Evolutionary conservation across 2,797 vertebrate genomes (phyloP).

Genomic region (Dryobates pubescens): DNA sequence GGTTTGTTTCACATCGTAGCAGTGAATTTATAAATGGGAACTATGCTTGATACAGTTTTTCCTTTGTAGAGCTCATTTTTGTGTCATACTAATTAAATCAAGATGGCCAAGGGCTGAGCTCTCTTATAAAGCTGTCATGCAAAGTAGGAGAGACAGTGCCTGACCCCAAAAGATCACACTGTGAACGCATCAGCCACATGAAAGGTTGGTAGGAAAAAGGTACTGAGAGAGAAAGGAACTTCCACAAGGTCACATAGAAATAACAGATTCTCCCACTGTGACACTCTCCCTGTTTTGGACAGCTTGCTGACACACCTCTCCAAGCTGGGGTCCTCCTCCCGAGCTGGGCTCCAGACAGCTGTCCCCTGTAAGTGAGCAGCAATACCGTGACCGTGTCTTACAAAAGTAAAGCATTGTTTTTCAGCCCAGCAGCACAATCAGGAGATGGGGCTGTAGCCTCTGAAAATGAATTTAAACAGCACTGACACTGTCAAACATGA

Average conservation of each 20-base stretch:
- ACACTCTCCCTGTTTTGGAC: neutral
- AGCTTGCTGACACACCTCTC: neutral
- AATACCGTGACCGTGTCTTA: neutral
- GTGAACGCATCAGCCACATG: neutral
- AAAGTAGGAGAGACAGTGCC: neutral
- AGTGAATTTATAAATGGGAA: neutral
- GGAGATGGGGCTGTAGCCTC: neutral
- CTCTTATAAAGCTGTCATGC: neutral
- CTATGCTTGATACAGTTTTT: neutral
- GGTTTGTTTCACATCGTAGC: neutral
- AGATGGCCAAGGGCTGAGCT: neutral
- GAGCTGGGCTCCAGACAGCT: neutral
- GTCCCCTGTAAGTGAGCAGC: neutral
- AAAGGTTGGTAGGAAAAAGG: neutral
- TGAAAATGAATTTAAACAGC: constrained; percentile 28
- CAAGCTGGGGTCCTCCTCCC: accelerated
- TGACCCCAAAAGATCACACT: neutral
- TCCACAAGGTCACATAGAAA: neutral
- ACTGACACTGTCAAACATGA: neutral
- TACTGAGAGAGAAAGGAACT: neutral
- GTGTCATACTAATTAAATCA: neutral
- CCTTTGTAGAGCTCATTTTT: constrained; percentile 12
- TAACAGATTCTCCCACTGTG: neutral
- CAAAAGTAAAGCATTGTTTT: neutral
- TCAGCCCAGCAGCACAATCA: neutral